Percentiles rank a stretch among this genome's conserved stretches.
These are phyloP conservation scores for Takifugu rubripes DNA, from an alignment of 2,797 vertebrate species.

Conservation along the genomic window DNA sequence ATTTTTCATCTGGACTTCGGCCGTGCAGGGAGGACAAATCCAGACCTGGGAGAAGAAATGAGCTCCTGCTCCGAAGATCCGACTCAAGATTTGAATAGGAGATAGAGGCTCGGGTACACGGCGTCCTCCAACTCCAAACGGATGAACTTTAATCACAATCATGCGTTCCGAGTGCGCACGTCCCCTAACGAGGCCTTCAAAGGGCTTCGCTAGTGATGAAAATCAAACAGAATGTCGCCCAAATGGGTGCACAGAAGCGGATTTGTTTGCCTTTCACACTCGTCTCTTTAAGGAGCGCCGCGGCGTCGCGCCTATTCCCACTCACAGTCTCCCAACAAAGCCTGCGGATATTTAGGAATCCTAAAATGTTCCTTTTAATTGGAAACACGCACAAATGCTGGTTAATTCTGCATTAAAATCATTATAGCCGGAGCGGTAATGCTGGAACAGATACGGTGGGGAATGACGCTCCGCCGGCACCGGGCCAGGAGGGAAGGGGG, in stretches of 20 bases:
- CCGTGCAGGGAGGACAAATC: background rate
- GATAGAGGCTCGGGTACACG: too few relatives aligned
- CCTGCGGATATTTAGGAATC: conserved; percentile 49
- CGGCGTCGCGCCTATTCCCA: conserved; percentile 47
- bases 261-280: conserved; percentile 55
- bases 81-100: too few relatives aligned
- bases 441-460: conserved; percentile 22
- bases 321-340: conserved; percentile 49
- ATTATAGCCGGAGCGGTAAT: conserved; percentile 33
- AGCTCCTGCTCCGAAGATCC: too few relatives aligned
- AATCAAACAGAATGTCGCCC: conserved; percentile 46
- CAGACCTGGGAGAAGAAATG: background rate
- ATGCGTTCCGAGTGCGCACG: conserved; percentile 7
- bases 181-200: conserved; percentile 36
- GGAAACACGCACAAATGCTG: conserved; percentile 40
- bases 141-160: background rate
- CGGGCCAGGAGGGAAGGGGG: conserved; percentile 27
- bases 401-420: conserved; percentile 50
- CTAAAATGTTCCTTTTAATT: conserved; percentile 47
- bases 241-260: conserved; percentile 31
- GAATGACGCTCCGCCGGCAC: conserved; percentile 39
- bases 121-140: background rate
- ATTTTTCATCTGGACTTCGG: conserved; percentile 5
- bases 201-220: conserved; percentile 20
- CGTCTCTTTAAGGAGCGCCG: conserved; percentile 37